phyloP scores from a whole-genome alignment of 2,888 invertebrate species.

The Calephelis perditalis region DNA sequence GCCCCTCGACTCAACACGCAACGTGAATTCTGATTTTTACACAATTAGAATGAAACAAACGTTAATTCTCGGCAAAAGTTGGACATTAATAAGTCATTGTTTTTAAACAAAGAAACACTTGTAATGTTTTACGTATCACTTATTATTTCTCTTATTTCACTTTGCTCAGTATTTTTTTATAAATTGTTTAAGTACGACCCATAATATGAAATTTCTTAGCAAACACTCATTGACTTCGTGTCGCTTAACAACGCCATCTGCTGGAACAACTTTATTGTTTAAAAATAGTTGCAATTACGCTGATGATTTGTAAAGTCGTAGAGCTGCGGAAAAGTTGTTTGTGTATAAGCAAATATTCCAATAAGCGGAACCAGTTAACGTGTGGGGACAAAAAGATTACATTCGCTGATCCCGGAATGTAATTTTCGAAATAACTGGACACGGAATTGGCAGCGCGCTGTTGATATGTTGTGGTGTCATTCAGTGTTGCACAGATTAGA shows the following conservation, averaged over 20 bases:
- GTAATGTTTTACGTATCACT: too few relatives aligned
- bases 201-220: too few relatives aligned
- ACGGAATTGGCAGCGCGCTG: slow-evolving; percentile 21
- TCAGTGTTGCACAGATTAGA: slow-evolving; percentile 8
- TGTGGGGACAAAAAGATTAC: neutral
- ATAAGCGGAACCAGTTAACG: neutral
- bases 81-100: neutral
- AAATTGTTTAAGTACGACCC: too few relatives aligned
- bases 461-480: slow-evolving; percentile 18
- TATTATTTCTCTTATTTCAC: too few relatives aligned
- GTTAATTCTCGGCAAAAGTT: slow-evolving; percentile 5
- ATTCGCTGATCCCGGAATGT: slow-evolving; percentile 3
- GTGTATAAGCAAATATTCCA: neutral
- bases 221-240: too few relatives aligned
- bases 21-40: slow-evolving; percentile 23
- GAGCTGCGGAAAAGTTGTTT: too few relatives aligned
- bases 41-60: slow-evolving; percentile 9
- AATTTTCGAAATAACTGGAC: slow-evolving; percentile 26
- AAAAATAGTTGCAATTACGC: too few relatives aligned
- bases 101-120: too few relatives aligned
- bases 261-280: too few relatives aligned
- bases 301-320: too few relatives aligned
- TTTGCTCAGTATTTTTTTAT: too few relatives aligned
- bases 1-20: slow-evolving; percentile 47
- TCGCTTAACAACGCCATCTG: too few relatives aligned